Percentiles rank a stretch among this genome's conserved stretches.
Evolutionary conservation across 2,797 vertebrate species (phyloP).

Genomic region (Accipiter fasciatus): DNA sequence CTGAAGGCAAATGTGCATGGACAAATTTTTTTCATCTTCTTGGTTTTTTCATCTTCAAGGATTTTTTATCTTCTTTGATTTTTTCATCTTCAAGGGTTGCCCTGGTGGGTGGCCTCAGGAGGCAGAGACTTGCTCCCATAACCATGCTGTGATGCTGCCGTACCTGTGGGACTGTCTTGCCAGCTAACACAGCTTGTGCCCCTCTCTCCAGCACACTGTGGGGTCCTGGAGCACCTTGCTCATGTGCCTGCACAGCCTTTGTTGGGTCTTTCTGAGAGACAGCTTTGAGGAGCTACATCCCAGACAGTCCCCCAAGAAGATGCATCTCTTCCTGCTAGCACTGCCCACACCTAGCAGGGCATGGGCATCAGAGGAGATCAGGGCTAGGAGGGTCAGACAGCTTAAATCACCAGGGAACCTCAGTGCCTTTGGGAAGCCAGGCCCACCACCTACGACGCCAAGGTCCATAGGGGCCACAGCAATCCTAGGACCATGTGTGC

Average conservation of each 20-base stretch:
- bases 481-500: neutral
- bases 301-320: neutral
- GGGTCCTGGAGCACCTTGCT: neutral
- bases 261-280: neutral
- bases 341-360: neutral
- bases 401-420: neutral
- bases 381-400: neutral
- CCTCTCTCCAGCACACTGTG: neutral
- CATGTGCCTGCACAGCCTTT: neutral
- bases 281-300: neutral
- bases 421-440: neutral
- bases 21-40: accelerated
- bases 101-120: neutral
- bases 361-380: neutral
- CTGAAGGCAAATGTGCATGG: neutral
- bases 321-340: accelerated
- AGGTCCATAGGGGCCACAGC: neutral
- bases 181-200: neutral
- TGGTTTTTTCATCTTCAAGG: neutral
- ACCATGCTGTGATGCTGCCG: neutral
- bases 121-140: neutral
- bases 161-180: neutral
- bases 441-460: neutral
- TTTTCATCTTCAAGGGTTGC: neutral
- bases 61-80: neutral